Evolutionary conservation across 2,113 vertebrate species (phyloP).

Genomic region (Ginglymostoma cirratum): DNA sequence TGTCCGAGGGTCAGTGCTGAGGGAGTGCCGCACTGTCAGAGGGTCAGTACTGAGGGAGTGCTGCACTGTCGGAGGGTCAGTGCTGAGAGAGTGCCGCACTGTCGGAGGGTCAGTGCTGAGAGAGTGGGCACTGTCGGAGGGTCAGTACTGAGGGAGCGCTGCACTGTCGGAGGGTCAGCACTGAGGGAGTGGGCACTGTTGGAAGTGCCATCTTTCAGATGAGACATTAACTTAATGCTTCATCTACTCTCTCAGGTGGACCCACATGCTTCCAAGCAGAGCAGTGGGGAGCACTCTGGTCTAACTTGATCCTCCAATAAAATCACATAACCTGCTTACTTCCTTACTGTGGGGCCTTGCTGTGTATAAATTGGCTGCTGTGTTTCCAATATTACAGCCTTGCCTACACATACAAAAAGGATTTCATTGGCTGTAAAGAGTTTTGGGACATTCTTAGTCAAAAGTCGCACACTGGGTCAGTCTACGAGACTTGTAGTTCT

Average conservation of each 20-base stretch:
- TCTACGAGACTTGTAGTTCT: not conserved
- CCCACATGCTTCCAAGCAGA: too few species aligned
- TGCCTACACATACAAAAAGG: not conserved
- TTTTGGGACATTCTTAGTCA: not conserved
- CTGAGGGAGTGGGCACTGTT: not conserved
- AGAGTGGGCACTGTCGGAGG: not conserved
- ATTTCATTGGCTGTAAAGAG: not conserved
- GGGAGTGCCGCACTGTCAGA: not conserved
- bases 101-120: not conserved
- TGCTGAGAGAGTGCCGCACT: not conserved
- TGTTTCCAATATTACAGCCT: not conserved
- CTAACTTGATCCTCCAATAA: too few species aligned
- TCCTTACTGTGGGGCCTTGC: not conserved
- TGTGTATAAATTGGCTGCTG: not conserved
- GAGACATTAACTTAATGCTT: too few species aligned
- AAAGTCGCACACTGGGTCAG: not conserved
- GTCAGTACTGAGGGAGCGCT: not conserved
- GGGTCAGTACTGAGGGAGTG: not conserved
- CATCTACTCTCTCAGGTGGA: too few species aligned
- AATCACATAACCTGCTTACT: not conserved
- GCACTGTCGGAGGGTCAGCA: not conserved
- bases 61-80: not conserved
- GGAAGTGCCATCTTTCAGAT: not conserved
- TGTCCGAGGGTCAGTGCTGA: not conserved
- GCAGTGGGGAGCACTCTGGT: too few species aligned